Base-by-base conservation (phyloP, 2,797 vertebrate genomes). In the Clarias laeviceps region DNA sequence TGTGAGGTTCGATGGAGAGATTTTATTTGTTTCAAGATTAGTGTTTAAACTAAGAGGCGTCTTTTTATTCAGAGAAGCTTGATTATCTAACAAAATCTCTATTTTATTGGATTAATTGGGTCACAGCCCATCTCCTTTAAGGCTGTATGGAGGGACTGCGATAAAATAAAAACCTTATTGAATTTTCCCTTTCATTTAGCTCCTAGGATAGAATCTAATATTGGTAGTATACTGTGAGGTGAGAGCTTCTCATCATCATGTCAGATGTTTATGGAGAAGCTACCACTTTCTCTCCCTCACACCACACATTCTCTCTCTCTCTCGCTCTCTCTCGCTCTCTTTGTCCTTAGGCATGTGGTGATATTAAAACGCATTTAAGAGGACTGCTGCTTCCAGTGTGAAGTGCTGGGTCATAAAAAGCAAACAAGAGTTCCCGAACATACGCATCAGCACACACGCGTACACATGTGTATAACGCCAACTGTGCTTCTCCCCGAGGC, bases 341-440 rank as follows among this genome's bases (percentile, higher is more conserved):
- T 70, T 66, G 85, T 92, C 94, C 90, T 3, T 89, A 92, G 93
- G 93, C 90, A 45, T 89, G 87, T 90, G 87, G 88, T 89, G 88
- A 92, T 94, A 94, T 94, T 93, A 94, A 94, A 94, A 93, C 89
- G 85, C 91, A 91, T 91, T 91, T 93, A 93, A 94, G 91, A 93
- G 90, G 37, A 88, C 88, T 91, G 90, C 91, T 90, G 90, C 90
- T 87, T 82, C 88, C 89, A 73, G 64, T 86, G 87, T 86, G 87
- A 82, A 86, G 83, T 83, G 74, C 68, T 73, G 76, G 85, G 87
- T 90, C 83, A 85, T 89, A 89, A 91, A 89, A 84, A 89, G 84
- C 84, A 86, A 87, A 87, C 89, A 88, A 68, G 62, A 69, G 89
- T 85, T 84, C 79, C 82, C 70, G 85, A 81, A 89, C 82, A 76